Evolutionary conservation across 2,888 invertebrate genomes (phyloP).

Genomic region (Cerastis rubricosa): DNA sequence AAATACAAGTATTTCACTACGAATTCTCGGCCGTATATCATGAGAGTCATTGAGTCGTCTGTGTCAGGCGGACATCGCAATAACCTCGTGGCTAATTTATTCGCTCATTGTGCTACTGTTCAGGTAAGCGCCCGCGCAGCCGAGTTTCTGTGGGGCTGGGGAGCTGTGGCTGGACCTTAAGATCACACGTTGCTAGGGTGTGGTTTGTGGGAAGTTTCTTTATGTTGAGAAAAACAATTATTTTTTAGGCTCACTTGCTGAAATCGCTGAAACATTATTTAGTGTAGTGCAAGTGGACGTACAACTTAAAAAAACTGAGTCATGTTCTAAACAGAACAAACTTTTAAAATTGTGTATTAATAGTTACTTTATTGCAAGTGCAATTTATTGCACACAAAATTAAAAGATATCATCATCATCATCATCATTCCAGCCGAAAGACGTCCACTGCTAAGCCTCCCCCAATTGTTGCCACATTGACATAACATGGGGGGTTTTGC

Average conservation of each 20-base stretch:
- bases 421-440: too few species aligned
- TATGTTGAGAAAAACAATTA: too few species aligned
- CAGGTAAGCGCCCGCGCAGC: constrained; percentile 58
- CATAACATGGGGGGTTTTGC: too few species aligned
- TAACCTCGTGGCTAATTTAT: constrained; percentile 77
- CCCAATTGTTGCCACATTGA: too few species aligned
- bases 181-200: constrained; percentile 37
- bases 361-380: neutral
- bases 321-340: neutral
- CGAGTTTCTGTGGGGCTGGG: neutral
- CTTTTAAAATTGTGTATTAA: neutral
- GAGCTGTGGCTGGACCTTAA: constrained; percentile 16
- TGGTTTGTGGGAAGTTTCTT: too few species aligned
- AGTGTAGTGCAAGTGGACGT: neutral
- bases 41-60: constrained; percentile 73
- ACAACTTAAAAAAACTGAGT: neutral
- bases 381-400: too few species aligned
- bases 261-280: too few species aligned
- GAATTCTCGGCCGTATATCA: constrained; percentile 55
- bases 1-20: constrained; percentile 49
- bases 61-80: constrained; percentile 72
- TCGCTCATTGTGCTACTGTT: constrained; percentile 74
- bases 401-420: too few species aligned
- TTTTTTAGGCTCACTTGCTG: too few species aligned
- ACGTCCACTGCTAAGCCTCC: too few species aligned